phyloP scores from a whole-genome alignment of 2,797 vertebrate genomes.

The Cirrhinus molitorella region DNA sequence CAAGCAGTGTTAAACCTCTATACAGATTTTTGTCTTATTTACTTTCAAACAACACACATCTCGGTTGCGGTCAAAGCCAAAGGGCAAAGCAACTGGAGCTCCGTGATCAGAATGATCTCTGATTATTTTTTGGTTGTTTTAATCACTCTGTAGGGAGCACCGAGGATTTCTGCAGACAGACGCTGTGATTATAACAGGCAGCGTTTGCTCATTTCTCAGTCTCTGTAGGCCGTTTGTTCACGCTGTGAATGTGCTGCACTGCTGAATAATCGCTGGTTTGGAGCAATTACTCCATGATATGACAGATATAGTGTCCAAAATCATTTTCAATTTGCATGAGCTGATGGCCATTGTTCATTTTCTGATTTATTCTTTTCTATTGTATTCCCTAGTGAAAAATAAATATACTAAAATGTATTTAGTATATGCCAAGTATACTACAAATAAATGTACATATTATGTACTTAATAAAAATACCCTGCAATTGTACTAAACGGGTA shows the following conservation, averaged over 20 bases:
- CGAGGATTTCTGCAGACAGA: slow-evolving; percentile 14
- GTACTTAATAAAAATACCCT: no score
- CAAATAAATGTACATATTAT: no score
- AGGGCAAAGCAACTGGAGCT: neutral
- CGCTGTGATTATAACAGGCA: neutral
- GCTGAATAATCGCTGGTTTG: neutral
- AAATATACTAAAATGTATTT: no score
- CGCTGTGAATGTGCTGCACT: slow-evolving; percentile 12
- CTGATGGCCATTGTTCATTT: neutral
- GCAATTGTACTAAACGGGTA: no score
- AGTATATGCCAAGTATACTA: no score
- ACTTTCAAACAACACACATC: neutral
- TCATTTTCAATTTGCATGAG: slow-evolving; percentile 15
- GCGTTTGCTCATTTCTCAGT: slow-evolving; percentile 35
- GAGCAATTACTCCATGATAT: neutral
- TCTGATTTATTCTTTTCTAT: neutral
- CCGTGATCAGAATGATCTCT: neutral
- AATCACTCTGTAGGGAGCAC: neutral
- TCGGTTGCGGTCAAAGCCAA: neutral
- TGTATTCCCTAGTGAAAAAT: neutral
- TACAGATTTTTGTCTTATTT: neutral
- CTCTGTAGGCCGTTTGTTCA: neutral
- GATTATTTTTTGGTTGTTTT: neutral
- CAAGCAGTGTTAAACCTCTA: neutral
- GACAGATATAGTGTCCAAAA: neutral